Evolutionary conservation across 2,797 vertebrate species (phyloP).

Genomic region (Octomys mimax): DNA sequence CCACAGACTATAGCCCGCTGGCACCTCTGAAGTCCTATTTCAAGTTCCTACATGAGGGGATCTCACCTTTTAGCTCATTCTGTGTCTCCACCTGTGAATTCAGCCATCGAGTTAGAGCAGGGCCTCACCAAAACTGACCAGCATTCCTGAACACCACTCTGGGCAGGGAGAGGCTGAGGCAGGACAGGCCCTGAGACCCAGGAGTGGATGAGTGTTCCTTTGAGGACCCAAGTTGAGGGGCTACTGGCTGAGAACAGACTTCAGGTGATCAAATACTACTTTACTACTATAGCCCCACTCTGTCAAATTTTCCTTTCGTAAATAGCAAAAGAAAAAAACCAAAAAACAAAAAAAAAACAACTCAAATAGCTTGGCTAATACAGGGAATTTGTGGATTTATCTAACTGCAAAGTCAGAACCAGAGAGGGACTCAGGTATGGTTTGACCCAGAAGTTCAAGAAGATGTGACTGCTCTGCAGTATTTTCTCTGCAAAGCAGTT

Average conservation of each 20-base stretch:
- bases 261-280: background rate
- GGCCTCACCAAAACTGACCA: background rate
- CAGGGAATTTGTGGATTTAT: background rate
- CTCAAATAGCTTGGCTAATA: background rate
- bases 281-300: background rate
- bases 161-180: background rate
- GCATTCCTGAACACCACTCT: too few species aligned
- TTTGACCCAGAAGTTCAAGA: background rate
- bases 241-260: background rate
- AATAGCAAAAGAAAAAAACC: background rate
- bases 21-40: background rate
- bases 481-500: background rate
- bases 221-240: background rate
- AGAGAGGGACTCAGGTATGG: background rate
- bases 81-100: background rate
- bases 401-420: background rate
- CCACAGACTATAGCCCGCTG: background rate
- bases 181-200: background rate
- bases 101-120: background rate
- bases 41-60: background rate
- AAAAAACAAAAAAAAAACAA: background rate
- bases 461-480: background rate
- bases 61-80: background rate
- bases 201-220: background rate
- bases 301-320: constrained; percentile 1